Evolutionary conservation across 2,113 vertebrate genomes (phyloP).

Genomic region (Elaphurus davidianus): DNA sequence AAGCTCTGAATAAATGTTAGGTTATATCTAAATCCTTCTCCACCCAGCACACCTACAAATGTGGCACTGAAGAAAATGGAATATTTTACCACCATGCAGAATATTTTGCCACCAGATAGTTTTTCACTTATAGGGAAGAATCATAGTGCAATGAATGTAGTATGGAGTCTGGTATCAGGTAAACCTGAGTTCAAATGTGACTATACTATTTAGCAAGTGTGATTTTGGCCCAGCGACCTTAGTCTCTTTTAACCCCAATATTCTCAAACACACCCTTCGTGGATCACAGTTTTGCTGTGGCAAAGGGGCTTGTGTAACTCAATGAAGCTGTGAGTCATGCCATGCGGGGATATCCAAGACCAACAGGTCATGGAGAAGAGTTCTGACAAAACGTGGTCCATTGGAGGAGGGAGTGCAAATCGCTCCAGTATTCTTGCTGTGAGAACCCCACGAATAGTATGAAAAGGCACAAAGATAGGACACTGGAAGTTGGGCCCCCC

Average conservation of each 20-base stretch:
- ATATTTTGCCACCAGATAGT: background rate
- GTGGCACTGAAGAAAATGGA: background rate
- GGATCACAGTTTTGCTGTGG: background rate
- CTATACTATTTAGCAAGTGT: background rate
- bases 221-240: background rate
- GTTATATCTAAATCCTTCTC: background rate
- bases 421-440: background rate
- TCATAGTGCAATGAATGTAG: background rate
- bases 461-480: background rate
- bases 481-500: background rate
- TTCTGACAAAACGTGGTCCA: background rate
- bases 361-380: background rate
- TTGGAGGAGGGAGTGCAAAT: background rate
- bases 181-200: background rate
- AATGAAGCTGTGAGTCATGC: background rate
- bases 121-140: background rate
- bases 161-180: background rate
- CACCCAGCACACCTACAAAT: background rate
- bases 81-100: background rate
- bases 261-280: background rate
- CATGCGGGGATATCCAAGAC: fast-evolving
- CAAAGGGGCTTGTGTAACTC: background rate
- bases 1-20: background rate
- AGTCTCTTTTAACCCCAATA: background rate
- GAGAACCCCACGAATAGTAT: background rate